These are phyloP conservation scores for Semnornis frantzii DNA, from an alignment of 2,113 vertebrate genomes.

Conservation along the genomic window DNA sequence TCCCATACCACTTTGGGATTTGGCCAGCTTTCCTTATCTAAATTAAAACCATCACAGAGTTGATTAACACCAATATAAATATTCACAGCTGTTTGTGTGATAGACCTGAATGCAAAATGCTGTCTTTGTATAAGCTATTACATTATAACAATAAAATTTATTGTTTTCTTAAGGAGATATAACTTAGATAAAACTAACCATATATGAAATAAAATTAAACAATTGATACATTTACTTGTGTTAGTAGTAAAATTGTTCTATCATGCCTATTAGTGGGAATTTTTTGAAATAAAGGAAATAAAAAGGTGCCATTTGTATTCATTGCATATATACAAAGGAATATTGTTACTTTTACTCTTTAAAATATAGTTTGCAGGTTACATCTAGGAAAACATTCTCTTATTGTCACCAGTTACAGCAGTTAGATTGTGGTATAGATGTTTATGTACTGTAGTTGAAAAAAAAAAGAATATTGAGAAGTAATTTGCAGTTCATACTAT, in stretches of 20 bases:
- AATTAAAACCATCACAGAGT: constrained; percentile 43
- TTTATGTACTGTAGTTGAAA: not conserved
- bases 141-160: not conserved
- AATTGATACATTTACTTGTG: not conserved
- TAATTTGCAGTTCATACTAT: not conserved
- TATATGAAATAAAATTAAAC: not conserved
- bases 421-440: not conserved
- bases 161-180: not conserved
- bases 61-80: constrained; percentile 59
- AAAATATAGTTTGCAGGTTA: not conserved
- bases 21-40: constrained; percentile 48
- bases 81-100: constrained; percentile 31
- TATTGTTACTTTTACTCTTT: not conserved
- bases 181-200: not conserved
- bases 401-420: not conserved
- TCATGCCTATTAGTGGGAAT: not conserved
- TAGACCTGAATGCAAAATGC: constrained; percentile 9
- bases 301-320: not conserved
- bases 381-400: not conserved
- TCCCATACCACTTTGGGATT: not conserved
- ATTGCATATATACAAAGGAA: not conserved
- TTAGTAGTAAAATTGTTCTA: not conserved
- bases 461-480: not conserved
- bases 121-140: constrained; percentile 35
- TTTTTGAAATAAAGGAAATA: not conserved